Base-by-base conservation (phyloP, 2,113 vertebrate species). In the Pantherophis guttatus region DNA sequence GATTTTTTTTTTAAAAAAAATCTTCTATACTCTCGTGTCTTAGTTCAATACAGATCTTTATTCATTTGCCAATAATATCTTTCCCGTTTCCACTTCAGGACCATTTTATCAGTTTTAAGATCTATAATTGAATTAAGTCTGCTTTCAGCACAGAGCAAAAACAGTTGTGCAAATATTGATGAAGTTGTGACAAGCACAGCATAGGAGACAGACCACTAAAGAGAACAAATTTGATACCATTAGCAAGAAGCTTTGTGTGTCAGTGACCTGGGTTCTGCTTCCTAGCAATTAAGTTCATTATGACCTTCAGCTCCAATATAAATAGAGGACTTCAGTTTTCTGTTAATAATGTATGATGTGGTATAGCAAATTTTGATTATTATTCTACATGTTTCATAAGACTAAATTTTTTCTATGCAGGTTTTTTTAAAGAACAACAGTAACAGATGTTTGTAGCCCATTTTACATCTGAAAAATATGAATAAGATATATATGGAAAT, bases 1-100 rank as follows among this genome's bases (percentile, higher is more conserved):
- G 98, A 98, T 99, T 98, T 70, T 65, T 65, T 58, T 65, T 70
- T 15, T 15, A 9, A 59, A 53, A 54, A 97, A 96, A 26, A 95
- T 97, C 97, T 95, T 97, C 98, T 98, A 96, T 97, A 91, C 98
- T 98, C 97, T 95, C 94, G 93, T 96, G 98, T 95, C 97, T 97
- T 97, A 97, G 98, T 96, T 98, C 97, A 97, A 98, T 99, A 98
- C 98, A 97, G 97, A 98, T 98, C 97, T 98, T 98, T 98, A 98
- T 99, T 99, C 98, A 98, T 98, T 98, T 98, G 98, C 98, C 98
- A 98, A 98, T 98, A 98, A 98, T 98, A 97, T 98, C 98, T 97
- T 98, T 97, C 94, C 97, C 97, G 98, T 98, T 98, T 98, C 98
- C 97, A 98, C 98, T 98, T 98, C 96, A 97, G 97, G 97, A 97